These are phyloP conservation scores for Carassius carassius DNA, from an alignment of 2,113 vertebrate species.

Conservation along the genomic window DNA sequence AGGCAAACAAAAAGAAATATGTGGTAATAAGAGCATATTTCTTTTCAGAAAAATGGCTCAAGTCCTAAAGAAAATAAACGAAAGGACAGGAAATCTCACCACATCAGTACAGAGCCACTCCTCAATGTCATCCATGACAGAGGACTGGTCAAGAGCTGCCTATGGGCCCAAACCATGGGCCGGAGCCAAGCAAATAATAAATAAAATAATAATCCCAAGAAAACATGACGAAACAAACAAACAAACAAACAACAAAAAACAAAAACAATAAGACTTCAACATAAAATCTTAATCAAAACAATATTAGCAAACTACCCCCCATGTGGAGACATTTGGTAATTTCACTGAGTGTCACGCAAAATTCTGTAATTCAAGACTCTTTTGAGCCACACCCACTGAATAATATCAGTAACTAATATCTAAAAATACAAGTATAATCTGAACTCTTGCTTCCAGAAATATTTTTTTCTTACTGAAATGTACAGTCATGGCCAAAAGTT, in stretches of 20 bases:
- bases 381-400: not conserved
- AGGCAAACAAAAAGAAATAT: conserved; percentile 40
- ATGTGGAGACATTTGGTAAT: not conserved
- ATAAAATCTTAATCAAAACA: conserved; percentile 22
- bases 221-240: conserved; percentile 46
- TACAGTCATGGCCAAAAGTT: too few relatives aligned
- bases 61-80: conserved; percentile 65
- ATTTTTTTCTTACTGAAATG: not conserved
- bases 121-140: conserved; percentile 99
- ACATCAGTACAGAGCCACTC: conserved; percentile 98
- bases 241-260: conserved; percentile 16
- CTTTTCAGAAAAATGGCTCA: conserved; percentile 36
- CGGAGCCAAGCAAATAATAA: conserved; percentile 79
- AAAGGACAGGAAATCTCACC: conserved; percentile 85
- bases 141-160: conserved; percentile 90
- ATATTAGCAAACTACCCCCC: not conserved
- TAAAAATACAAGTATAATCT: not conserved
- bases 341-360: not conserved
- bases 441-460: not conserved
- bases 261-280: conserved; percentile 39
- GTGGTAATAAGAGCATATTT: conserved; percentile 16
- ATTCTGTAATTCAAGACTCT: not conserved
- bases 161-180: conserved; percentile 78
- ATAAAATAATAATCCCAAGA: conserved; percentile 74
- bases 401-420: not conserved